phyloP scores from a whole-genome alignment of 2,797 vertebrate species.

The Chelmon rostratus region DNA sequence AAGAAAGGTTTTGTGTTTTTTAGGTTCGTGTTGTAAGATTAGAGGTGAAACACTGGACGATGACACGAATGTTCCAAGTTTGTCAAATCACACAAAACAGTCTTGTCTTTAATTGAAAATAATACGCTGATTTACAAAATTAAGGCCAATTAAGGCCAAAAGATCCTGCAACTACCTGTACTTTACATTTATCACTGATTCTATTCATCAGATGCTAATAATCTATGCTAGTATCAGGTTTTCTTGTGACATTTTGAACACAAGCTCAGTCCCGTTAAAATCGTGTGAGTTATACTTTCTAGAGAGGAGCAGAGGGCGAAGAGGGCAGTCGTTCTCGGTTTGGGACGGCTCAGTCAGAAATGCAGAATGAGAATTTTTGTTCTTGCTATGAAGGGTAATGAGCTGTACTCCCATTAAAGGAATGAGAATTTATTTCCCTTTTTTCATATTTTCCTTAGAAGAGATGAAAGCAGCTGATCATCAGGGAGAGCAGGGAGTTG shows the following conservation, averaged over 20 bases:
- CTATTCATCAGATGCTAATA: neutral
- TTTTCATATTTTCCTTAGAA: slow-evolving; percentile 41
- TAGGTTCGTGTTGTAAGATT: too few relatives aligned
- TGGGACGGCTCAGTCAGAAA: neutral
- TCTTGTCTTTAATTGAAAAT: too few relatives aligned
- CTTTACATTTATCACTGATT: neutral
- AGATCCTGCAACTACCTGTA: neutral
- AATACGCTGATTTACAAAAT: too few relatives aligned
- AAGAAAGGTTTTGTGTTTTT: too few relatives aligned
- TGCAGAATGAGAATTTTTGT: slow-evolving; percentile 21
- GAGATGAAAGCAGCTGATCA: slow-evolving; percentile 59
- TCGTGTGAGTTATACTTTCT: neutral
- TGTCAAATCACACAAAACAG: too few relatives aligned
- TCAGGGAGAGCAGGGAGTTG: slow-evolving; percentile 32
- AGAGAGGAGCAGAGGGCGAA: neutral
- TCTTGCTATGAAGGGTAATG: slow-evolving; percentile 31
- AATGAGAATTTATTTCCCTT: slow-evolving; percentile 25
- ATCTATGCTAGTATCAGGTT: neutral
- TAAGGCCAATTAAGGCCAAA: too few relatives aligned
- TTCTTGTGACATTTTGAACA: neutral
- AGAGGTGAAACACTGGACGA: too few relatives aligned
- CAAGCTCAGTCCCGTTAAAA: neutral
- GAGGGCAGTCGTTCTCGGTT: slow-evolving; percentile 7
- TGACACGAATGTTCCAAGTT: too few relatives aligned
- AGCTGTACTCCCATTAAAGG: slow-evolving; percentile 49